Evolutionary conservation across 2,113 vertebrate genomes (phyloP).

Genomic region (Cairina moschata): DNA sequence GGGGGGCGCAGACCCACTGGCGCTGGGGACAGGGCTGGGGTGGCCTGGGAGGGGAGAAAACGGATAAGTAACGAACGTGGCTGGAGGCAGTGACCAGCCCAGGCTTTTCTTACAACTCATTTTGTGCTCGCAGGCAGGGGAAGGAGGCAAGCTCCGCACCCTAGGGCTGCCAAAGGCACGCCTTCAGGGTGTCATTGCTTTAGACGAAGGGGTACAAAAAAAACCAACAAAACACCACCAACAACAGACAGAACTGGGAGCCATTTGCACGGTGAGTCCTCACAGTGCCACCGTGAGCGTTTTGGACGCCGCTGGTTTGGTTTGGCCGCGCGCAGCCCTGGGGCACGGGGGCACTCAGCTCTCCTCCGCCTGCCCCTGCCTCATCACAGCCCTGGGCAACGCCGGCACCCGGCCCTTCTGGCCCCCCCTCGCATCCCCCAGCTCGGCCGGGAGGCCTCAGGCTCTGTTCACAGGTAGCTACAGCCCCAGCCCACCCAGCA

Average conservation of each 20-base stretch:
- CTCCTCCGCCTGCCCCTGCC: background rate
- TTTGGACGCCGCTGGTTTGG: background rate
- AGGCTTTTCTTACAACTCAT: background rate
- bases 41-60: background rate
- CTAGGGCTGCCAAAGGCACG: background rate
- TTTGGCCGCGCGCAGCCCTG: background rate
- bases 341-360: background rate
- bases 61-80: background rate
- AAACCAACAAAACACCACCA: too few species aligned
- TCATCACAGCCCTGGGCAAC: background rate
- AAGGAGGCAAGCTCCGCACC: background rate
- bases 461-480: background rate
- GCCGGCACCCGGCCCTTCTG: background rate
- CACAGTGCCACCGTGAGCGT: background rate
- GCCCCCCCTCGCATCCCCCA: fast-evolving
- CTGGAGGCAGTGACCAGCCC: background rate
- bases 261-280: fast-evolving
- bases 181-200: background rate
- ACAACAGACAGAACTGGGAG: background rate
- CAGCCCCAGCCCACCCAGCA: background rate
- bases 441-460: background rate
- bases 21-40: background rate
- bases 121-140: background rate
- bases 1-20: fast-evolving
- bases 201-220: background rate